Percentiles rank a stretch among this genome's conserved stretches.
These are phyloP conservation scores for Smittia sp. DNA, from an alignment of 2,888 invertebrate species.

Conservation along the genomic window DNA sequence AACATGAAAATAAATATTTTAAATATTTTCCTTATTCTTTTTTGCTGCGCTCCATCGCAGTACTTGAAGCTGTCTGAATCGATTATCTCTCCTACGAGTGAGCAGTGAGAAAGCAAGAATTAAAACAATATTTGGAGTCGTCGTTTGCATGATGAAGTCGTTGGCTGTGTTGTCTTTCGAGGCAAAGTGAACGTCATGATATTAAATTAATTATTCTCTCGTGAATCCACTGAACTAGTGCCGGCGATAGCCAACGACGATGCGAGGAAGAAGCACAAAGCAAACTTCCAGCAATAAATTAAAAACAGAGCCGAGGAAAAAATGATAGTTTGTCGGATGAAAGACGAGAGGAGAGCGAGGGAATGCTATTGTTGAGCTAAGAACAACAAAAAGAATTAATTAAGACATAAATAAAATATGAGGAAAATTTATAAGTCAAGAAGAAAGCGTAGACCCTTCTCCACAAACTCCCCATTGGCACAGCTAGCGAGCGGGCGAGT, in stretches of 20 bases:
- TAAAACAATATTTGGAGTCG: conserved; percentile 22
- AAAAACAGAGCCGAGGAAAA: conserved; percentile 8
- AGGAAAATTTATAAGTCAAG: conserved; percentile 37
- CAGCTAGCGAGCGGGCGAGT: neutral
- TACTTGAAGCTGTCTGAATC: conserved; percentile 15
- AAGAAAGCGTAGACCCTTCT: neutral
- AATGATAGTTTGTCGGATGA: conserved; percentile 21
- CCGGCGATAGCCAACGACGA: conserved; percentile 14
- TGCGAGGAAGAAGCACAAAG: neutral
- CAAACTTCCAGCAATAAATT: conserved; percentile 32
- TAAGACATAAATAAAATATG: conserved; percentile 38
- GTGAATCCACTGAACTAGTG: conserved; percentile 18
- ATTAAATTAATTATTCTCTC: conserved; percentile 39
- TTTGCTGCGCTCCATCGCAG: neutral
- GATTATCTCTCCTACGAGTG: conserved; percentile 22
- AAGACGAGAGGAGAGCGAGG: neutral
- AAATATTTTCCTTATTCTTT: conserved; percentile 21
- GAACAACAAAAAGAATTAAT: conserved; percentile 32
- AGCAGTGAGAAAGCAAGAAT: conserved; percentile 11
- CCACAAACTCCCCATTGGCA: neutral
- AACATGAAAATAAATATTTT: conserved; percentile 20
- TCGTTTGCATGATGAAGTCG: conserved; percentile 14
- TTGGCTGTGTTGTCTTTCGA: neutral
- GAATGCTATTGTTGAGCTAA: conserved; percentile 13
- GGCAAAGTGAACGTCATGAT: conserved; percentile 12